Conservation (phyloP, 2,888 invertebrate genomes). For the Scrobipalpa atriplicella region DNA sequence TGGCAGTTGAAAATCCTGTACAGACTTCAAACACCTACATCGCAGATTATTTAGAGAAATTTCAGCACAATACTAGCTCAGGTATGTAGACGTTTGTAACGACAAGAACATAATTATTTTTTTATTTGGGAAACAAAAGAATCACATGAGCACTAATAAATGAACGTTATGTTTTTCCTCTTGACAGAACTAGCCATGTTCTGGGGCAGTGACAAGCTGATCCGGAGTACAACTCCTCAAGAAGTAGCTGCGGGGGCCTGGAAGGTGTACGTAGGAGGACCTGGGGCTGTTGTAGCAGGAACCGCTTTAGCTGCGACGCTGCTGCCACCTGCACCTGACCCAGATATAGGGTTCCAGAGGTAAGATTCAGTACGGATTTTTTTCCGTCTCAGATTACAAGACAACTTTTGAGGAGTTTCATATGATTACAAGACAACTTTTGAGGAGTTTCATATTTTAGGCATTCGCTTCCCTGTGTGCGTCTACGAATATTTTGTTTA, state of each 20-base stretch:
- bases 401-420: too few relatives aligned
- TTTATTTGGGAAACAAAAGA: too few relatives aligned
- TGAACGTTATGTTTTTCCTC: neutral
- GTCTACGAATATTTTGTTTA: too few relatives aligned
- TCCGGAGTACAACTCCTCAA: constrained; percentile 28
- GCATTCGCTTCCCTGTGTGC: too few relatives aligned
- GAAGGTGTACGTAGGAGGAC: constrained; percentile 54
- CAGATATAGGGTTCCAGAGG: constrained; percentile 39
- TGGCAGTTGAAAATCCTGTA: constrained; percentile 45
- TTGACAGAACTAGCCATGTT: constrained; percentile 40
- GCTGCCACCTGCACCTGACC: constrained; percentile 41
- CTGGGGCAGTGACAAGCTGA: constrained; percentile 38
- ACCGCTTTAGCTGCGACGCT: constrained; percentile 50
- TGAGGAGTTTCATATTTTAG: too few relatives aligned
- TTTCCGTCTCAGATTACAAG: neutral
- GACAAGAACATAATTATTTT: too few relatives aligned
- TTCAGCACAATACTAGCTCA: constrained; percentile 73
- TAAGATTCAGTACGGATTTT: neutral
- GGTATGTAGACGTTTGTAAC: too few relatives aligned
- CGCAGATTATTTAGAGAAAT: constrained; percentile 77
- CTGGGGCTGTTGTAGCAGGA: constrained; percentile 44
- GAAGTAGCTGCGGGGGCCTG: constrained; percentile 41
- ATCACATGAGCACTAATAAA: too few relatives aligned
- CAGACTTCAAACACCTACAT: constrained; percentile 71
- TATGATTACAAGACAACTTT: neutral